Conservation (phyloP, 2,797 vertebrate genomes). For the Craterocephalus amniculus region DNA sequence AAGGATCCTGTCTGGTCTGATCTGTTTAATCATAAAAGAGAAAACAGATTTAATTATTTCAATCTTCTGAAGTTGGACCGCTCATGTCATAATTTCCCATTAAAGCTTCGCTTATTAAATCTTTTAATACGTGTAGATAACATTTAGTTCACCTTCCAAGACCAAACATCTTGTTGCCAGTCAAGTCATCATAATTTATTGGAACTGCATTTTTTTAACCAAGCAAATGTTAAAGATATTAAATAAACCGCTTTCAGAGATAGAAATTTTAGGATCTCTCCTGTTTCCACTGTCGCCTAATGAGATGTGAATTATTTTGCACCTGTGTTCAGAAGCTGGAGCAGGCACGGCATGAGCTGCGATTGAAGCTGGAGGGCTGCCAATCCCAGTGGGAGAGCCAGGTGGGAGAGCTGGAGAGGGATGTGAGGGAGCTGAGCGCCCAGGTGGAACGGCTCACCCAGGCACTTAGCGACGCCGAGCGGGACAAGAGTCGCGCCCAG, state of each 20-base stretch:
- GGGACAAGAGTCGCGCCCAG: slow-evolving; percentile 67
- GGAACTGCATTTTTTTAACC: background rate
- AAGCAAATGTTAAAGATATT: background rate
- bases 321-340: slow-evolving; percentile 76
- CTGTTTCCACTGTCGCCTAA: background rate
- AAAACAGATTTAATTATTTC: background rate
- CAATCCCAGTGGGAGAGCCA: slow-evolving; percentile 83
- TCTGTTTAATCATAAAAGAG: no score
- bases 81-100: background rate
- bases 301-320: background rate
- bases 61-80: background rate
- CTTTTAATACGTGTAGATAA: background rate
- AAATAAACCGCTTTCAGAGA: background rate
- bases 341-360: slow-evolving; percentile 81
- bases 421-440: slow-evolving; percentile 74
- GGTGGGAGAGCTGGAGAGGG: slow-evolving; percentile 83
- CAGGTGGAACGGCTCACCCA: slow-evolving; percentile 75
- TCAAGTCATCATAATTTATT: background rate
- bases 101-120: background rate
- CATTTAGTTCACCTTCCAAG: slow-evolving; percentile 5
- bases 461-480: slow-evolving; percentile 72
- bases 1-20: background rate
- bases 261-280: background rate
- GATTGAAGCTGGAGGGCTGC: slow-evolving; percentile 78
- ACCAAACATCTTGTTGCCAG: background rate